phyloP scores from a whole-genome alignment of 2,888 invertebrate species.

The Antheraea yamamai region DNA sequence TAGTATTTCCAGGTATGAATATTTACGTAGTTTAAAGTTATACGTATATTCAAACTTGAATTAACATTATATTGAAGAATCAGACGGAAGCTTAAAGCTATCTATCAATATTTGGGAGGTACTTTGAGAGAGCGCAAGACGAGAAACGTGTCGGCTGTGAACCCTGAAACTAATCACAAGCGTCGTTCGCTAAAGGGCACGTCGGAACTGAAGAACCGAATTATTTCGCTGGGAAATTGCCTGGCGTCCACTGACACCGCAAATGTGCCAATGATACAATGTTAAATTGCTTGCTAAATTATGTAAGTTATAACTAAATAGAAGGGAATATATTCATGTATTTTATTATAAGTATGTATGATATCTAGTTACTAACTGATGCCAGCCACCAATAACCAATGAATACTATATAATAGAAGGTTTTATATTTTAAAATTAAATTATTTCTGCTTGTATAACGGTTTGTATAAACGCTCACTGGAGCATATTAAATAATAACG shows the following conservation, averaged over 20 bases:
- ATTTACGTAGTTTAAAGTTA: background rate
- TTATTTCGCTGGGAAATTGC: slow-evolving; percentile 39
- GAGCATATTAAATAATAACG: too few species aligned
- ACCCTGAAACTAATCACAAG: slow-evolving; percentile 49
- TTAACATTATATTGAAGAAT: slow-evolving; percentile 10
- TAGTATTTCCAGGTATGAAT: background rate
- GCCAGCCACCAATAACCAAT: too few species aligned
- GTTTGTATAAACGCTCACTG: too few species aligned
- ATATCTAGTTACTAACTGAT: background rate
- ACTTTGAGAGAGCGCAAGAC: slow-evolving; percentile 33
- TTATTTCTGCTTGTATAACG: too few species aligned
- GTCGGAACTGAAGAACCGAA: slow-evolving; percentile 43
- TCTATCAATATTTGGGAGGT: slow-evolving; percentile 52
- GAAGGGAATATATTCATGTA: background rate
- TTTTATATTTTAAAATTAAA: too few species aligned
- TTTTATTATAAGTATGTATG: background rate
- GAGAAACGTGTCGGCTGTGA: slow-evolving; percentile 32
- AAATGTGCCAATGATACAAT: slow-evolving; percentile 21
- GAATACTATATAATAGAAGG: too few species aligned
- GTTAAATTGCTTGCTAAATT: background rate
- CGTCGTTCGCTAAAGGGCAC: slow-evolving; percentile 45
- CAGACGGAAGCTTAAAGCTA: slow-evolving; percentile 29
- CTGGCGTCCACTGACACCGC: slow-evolving; percentile 11
- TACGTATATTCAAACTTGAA: background rate
- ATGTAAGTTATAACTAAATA: background rate